phyloP scores from a whole-genome alignment of 2,797 vertebrate genomes.

The Philypnodon macrostomus region DNA sequence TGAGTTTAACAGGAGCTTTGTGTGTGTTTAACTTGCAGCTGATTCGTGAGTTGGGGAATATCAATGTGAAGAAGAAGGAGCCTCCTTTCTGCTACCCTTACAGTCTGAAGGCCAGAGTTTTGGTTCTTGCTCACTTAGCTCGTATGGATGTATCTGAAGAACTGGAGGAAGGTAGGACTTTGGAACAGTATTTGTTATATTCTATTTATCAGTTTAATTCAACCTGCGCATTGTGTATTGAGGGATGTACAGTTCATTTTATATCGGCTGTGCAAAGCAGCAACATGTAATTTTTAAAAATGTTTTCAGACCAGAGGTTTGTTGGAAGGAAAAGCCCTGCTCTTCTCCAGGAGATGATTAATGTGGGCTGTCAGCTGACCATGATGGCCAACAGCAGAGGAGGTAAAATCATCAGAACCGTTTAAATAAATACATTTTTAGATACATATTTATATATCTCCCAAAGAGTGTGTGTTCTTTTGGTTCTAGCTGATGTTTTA shows the following conservation, averaged over 20 bases:
- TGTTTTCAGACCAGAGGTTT: conserved; percentile 89
- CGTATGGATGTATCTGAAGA: conserved; percentile 94
- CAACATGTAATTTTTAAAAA: no score
- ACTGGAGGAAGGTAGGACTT: conserved; percentile 88
- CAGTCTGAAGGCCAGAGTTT: conserved; percentile 94
- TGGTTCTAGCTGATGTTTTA: no score
- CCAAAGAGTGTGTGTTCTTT: no score
- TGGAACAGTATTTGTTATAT: not conserved
- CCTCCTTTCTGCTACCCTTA: conserved; percentile 97
- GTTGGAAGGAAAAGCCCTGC: conserved; percentile 94
- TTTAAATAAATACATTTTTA: no score
- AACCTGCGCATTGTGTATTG: no score
- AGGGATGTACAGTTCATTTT: no score
- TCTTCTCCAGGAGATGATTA: conserved; percentile 98
- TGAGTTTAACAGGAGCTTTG: no score
- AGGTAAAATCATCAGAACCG: conserved; percentile 78
- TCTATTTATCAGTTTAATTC: no score
- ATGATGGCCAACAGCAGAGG: conserved; percentile 98
- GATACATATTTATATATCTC: no score
- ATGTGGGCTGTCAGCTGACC: conserved; percentile 95
- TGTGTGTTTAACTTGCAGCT: conserved; percentile 76
- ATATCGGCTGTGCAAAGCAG: no score
- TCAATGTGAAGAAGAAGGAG: conserved; percentile 98
- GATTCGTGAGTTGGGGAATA: conserved; percentile 95
- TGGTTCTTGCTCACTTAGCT: conserved; percentile 89